Evolutionary conservation across 2,113 vertebrate genomes (phyloP).

Genomic region (Pluvianellus socialis): DNA sequence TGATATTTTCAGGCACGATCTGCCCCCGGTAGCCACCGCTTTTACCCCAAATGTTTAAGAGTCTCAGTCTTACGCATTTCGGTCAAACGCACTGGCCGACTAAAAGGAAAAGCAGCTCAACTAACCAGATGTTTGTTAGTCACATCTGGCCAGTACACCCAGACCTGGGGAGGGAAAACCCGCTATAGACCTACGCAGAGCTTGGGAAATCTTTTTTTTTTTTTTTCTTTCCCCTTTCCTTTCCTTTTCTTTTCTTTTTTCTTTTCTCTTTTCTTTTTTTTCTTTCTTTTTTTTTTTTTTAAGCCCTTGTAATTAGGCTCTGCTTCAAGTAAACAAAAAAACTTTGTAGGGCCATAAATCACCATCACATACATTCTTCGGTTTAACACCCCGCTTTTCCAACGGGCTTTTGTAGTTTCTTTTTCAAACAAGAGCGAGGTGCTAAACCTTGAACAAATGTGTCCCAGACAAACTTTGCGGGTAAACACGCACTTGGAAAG

Average conservation of each 20-base stretch:
- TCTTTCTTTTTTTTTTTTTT: neutral
- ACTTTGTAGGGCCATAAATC: conserved; percentile 87
- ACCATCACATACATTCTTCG: conserved; percentile 76
- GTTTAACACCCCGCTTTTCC: conserved; percentile 74
- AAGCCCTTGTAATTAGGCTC: conserved; percentile 54
- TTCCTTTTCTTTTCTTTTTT: too few species aligned
- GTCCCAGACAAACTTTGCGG: conserved; percentile 16
- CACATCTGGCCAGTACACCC: conserved; percentile 10
- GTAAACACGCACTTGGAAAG: neutral
- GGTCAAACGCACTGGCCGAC: neutral
- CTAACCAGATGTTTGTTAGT: neutral
- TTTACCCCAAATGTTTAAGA: neutral
- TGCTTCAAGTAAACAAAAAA: conserved; percentile 81
- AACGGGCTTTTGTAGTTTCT: conserved; percentile 74
- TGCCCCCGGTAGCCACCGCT: rapidly evolving
- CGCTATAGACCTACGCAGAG: neutral
- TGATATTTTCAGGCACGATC: neutral
- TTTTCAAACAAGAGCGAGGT: conserved; percentile 71
- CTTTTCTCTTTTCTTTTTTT: neutral
- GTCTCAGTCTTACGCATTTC: neutral
- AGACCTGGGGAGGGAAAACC: neutral
- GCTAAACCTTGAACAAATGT: conserved; percentile 68
- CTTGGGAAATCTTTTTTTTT: neutral
- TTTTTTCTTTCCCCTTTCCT: too few species aligned
- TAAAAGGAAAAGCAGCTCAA: neutral